Evolutionary conservation across 2,797 vertebrate species (phyloP).

Genomic region (Podarcis lilfordi): DNA sequence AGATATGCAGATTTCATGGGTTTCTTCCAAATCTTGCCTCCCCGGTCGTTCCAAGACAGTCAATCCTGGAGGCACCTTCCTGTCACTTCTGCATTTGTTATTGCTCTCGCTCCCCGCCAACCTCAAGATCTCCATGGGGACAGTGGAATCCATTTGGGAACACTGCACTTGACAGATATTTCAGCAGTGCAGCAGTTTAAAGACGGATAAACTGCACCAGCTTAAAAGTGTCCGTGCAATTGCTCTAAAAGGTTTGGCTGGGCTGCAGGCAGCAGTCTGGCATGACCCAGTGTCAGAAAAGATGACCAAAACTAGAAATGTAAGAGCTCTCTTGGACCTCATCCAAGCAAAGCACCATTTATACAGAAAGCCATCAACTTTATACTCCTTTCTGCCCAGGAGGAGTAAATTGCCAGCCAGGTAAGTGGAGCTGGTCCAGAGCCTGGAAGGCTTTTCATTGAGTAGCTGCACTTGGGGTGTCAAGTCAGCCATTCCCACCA

Average conservation of each 20-base stretch:
- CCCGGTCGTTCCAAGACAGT: constrained; percentile 48
- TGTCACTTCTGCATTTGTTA: constrained; percentile 25
- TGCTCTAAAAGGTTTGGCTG: constrained; percentile 2
- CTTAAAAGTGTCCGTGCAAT: constrained; percentile 29
- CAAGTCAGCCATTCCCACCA: too few relatives aligned
- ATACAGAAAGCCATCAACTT: too few relatives aligned
- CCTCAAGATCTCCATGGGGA: not conserved
- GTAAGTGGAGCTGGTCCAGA: too few relatives aligned
- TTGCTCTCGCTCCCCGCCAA: not conserved
- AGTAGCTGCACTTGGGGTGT: too few relatives aligned
- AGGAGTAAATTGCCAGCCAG: too few relatives aligned
- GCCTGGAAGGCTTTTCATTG: too few relatives aligned
- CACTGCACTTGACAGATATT: not conserved
- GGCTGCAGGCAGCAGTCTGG: not conserved
- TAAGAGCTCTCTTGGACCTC: too few relatives aligned
- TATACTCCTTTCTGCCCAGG: too few relatives aligned
- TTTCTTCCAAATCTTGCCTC: constrained; percentile 58
- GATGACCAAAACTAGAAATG: too few relatives aligned
- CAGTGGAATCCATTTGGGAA: not conserved
- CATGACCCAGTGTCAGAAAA: not conserved
- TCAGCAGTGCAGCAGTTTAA: not conserved
- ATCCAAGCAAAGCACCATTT: too few relatives aligned
- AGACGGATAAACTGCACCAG: not conserved
- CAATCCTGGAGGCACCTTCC: constrained; percentile 29
- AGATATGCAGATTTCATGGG: constrained; percentile 68